phyloP scores from a whole-genome alignment of 2,888 invertebrate species.

The Dryococelus australis region DNA sequence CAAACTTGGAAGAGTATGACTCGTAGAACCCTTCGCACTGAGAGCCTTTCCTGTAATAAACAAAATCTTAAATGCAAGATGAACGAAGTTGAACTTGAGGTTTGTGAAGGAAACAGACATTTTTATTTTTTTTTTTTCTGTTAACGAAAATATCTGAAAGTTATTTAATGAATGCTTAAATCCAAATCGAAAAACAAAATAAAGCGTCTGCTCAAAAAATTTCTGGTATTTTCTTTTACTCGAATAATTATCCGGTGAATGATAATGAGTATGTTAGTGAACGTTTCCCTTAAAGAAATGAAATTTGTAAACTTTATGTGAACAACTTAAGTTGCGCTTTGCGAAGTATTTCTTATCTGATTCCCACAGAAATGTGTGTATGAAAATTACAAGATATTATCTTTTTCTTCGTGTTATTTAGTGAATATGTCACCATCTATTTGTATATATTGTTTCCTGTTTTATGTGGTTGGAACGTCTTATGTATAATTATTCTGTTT shows the following conservation, averaged over 20 bases:
- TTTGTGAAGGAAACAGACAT: too few species aligned
- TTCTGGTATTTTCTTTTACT: neutral
- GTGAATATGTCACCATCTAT: neutral
- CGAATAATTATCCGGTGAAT: neutral
- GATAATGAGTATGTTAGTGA: neutral
- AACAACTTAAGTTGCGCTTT: neutral
- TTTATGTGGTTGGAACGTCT: conserved; percentile 5
- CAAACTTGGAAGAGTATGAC: too few species aligned
- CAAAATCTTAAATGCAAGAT: too few species aligned
- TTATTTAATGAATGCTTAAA: too few species aligned
- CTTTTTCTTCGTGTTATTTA: neutral
- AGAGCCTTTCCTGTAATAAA: too few species aligned
- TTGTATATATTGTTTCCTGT: neutral
- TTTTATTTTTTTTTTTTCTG: too few species aligned
- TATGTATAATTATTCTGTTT: neutral
- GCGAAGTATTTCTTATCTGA: neutral
- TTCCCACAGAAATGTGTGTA: neutral
- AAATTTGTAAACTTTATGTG: neutral
- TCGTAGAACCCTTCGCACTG: too few species aligned
- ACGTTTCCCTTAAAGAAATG: neutral
- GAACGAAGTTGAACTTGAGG: too few species aligned
- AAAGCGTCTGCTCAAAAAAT: neutral
- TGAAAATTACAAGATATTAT: neutral
- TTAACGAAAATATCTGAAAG: too few species aligned
- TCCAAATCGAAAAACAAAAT: too few species aligned